phyloP scores from a whole-genome alignment of 2,797 vertebrate genomes.

The Phrynocephalus vlangalii region DNA sequence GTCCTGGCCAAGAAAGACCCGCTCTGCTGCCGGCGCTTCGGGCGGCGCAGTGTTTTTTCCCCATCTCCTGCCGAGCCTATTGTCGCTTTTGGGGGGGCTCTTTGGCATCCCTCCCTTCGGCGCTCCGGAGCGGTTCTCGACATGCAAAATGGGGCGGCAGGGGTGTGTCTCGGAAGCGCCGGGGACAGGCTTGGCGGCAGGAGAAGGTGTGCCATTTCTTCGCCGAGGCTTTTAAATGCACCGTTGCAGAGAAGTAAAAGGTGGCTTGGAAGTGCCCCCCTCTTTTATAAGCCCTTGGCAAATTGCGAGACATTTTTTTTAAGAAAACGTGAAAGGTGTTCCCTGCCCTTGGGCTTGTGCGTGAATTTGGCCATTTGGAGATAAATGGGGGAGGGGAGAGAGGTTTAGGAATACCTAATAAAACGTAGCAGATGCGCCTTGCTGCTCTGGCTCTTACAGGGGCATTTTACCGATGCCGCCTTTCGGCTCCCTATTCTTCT shows the following conservation, averaged over 20 bases:
- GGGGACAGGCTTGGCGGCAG: background rate
- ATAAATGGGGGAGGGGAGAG: background rate
- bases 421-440: background rate
- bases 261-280: background rate
- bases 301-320: background rate
- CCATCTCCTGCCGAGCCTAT: background rate
- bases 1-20: background rate
- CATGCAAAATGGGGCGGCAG: constrained; percentile 22
- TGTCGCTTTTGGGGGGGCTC: background rate
- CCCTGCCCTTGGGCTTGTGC: background rate
- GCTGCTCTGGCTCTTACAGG: background rate
- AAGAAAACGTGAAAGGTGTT: background rate
- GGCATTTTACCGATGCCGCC: background rate
- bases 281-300: background rate
- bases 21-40: background rate
- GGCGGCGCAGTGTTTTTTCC: too few species aligned
- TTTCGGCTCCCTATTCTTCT: background rate
- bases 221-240: background rate
- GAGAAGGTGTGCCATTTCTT: background rate
- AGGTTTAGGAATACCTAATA: background rate
- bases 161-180: constrained; percentile 36
- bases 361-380: background rate
- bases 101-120: too few species aligned
- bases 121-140: background rate
- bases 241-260: too few species aligned